Percentiles rank a stretch among this genome's conserved stretches.
Conservation (phyloP, 2,888 invertebrate species). For the Rapana venosa region DNA sequence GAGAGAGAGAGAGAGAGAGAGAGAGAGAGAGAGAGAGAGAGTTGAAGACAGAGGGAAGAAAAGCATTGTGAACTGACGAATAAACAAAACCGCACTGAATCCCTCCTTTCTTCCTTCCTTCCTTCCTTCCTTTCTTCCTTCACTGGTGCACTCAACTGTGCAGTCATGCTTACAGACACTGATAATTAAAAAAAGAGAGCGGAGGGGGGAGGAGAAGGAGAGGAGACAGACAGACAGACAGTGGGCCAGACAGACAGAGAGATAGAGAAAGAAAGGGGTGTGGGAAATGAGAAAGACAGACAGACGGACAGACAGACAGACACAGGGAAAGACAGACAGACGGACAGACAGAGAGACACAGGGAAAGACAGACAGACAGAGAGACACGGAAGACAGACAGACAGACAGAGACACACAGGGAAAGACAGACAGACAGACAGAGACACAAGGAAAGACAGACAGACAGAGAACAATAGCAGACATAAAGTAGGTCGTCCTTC, state of each 20-base stretch:
- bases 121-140: not conserved
- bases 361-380: not conserved
- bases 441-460: no score
- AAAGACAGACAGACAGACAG: no score
- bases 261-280: not conserved
- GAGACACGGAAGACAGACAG: not conserved
- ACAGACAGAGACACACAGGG: no score
- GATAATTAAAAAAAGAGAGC: no score
- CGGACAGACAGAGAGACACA: not conserved
- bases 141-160: not conserved
- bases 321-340: no score
- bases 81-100: not conserved
- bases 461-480: no score
- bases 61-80: not conserved
- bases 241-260: not conserved
- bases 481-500: no score
- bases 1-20: not conserved
- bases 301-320: no score
- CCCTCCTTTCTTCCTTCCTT: not conserved
- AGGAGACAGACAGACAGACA: not conserved
- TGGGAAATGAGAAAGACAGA: not conserved
- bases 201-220: not conserved
- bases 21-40: not conserved
- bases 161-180: no score
- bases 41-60: not conserved